Evolutionary conservation across 2,888 invertebrate species (phyloP), one percentile per base, ranked within the genome.

Genomic region (Pecten maximus): DNA sequence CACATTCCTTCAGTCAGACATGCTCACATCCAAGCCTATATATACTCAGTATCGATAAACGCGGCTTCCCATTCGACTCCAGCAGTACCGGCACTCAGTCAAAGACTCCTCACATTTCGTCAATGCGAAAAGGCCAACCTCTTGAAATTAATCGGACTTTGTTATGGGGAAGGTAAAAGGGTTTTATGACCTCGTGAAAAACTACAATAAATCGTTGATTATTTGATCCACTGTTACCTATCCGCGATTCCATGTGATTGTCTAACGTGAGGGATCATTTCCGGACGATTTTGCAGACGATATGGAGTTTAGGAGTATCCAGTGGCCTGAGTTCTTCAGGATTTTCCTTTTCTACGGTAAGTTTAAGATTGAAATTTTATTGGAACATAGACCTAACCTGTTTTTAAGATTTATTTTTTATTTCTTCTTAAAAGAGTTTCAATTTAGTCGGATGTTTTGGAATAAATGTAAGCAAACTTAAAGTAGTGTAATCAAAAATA

Each of bases 171-270:
- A 74, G 74, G 74, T 74, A 74, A 6, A 74, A 2, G 35, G 8
- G 10, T 74, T 74, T 74, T 74, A 74, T 74, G 74, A 23, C 74
- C 74, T 74, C 74, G 74, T 74, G 74, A 74, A 74, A 74, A 74
- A 35, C 28, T 74, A 35, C 74, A 6, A 35, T 74, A 74, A 74
- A 74, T 74, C 74, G 28, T 23, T 74, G 54, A 54, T 19, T 6
- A 54, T 74, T 28, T 28, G 44, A 44, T 44, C 44, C 15, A 2
- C 10, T 35, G 60, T 12, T 74, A 74, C 74, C 74, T 74, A 74
- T 74, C 28, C 74, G 16, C 12, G 28, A 35, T 35, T 74, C 28
- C 28, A 8, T 74, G 28, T 35, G 28, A 8, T 6, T 6, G 6
- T 44, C 44, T 12, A 10, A 74, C 35, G 35, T 74, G 74, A 74